These are phyloP conservation scores for Drosophila equinoxialis DNA, from an alignment of 1,140 invertebrate species.

Conservation along the genomic window DNA sequence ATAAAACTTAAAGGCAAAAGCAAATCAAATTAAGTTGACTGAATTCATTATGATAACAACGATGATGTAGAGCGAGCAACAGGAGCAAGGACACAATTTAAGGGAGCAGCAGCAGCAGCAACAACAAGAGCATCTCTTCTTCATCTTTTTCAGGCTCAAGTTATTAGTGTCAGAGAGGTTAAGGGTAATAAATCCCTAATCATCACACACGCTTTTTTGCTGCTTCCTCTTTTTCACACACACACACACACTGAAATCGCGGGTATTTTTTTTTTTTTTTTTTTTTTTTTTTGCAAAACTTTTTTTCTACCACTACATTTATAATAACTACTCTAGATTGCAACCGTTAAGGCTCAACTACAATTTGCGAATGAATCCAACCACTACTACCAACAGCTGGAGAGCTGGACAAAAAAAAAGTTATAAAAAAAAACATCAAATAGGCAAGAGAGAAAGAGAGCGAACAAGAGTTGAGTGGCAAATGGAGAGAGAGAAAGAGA, in stretches of 20 bases:
- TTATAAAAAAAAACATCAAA: background rate
- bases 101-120: background rate
- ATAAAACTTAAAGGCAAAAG: conserved; percentile 51
- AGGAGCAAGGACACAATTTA: background rate
- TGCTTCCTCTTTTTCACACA: background rate
- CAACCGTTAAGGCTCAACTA: conserved; percentile 75
- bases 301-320: background rate
- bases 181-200: conserved; percentile 1
- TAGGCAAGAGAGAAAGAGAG: conserved; percentile 25
- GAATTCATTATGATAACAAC: conserved; percentile 60
- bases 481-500: background rate
- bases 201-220: no score
- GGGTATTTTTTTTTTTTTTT: background rate
- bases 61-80: conserved; percentile 19
- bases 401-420: conserved; percentile 37
- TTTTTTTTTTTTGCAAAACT: background rate
- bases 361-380: conserved; percentile 66
- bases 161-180: conserved; percentile 8
- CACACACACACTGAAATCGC: background rate
- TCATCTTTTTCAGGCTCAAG: background rate
- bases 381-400: conserved; percentile 28
- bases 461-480: conserved; percentile 13
- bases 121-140: background rate
- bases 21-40: conserved; percentile 71
- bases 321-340: conserved; percentile 22